Evolutionary conservation across 2,888 invertebrate genomes (phyloP).

Genomic region (Incurvaria masculella): DNA sequence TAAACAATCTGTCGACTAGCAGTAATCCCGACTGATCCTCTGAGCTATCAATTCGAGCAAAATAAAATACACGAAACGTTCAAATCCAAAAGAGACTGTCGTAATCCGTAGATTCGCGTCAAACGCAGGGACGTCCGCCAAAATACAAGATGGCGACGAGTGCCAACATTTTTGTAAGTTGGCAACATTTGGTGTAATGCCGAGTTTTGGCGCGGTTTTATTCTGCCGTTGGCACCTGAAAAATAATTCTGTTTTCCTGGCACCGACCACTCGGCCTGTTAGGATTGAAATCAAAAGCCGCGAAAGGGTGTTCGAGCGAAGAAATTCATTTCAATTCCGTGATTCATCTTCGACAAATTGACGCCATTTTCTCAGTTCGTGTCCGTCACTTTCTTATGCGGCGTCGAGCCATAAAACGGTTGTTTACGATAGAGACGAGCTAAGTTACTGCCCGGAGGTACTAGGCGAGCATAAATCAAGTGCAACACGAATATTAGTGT

Average conservation of each 20-base stretch:
- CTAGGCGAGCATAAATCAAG: constrained; percentile 16
- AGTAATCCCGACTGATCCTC: background rate
- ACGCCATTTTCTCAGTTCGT: background rate
- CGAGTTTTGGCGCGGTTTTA: constrained; percentile 18
- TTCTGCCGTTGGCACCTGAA: constrained; percentile 12
- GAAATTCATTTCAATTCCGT: background rate
- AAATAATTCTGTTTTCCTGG: background rate
- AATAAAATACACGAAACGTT: background rate
- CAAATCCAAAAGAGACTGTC: background rate
- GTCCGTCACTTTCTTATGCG: background rate
- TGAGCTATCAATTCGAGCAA: background rate
- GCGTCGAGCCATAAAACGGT: background rate
- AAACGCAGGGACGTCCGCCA: background rate
- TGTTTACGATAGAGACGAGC: constrained; percentile 30
- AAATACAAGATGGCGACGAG: background rate
- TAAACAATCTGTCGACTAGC: background rate
- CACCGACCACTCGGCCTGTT: background rate
- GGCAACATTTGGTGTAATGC: constrained; percentile 21
- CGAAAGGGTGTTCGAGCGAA: too few relatives aligned
- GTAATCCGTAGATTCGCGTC: background rate
- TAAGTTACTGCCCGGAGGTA: constrained; percentile 6
- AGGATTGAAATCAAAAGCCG: background rate
- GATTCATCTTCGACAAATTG: background rate
- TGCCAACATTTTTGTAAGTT: constrained; percentile 23
- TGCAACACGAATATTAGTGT: constrained; percentile 40